Conservation (phyloP, 2,113 vertebrate genomes). For the Phylloscopus whistleri region DNA sequence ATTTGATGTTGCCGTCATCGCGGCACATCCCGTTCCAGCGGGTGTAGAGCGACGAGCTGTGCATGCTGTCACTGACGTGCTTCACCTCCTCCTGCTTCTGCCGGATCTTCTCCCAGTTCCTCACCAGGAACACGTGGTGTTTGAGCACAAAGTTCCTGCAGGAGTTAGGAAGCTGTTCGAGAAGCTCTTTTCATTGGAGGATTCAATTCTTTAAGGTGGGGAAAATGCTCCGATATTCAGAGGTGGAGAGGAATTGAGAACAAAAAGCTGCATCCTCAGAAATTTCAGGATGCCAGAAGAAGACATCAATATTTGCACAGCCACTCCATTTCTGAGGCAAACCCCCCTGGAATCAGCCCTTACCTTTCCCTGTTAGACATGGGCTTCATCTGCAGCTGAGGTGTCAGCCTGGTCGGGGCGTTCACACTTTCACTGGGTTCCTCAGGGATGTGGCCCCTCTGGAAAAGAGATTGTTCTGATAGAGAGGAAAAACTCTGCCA, state of each 20-base stretch:
- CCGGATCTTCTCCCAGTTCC: constrained; percentile 96
- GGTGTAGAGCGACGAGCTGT: constrained; percentile 80
- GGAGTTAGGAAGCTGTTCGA: not conserved
- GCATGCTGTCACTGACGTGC: constrained; percentile 76
- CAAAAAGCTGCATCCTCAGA: not conserved
- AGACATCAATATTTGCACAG: too few species aligned
- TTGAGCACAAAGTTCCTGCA: constrained; percentile 96
- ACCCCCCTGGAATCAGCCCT: not conserved
- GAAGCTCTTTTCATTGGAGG: not conserved
- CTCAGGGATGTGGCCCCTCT: constrained; percentile 80
- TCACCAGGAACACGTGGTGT: constrained; percentile 91
- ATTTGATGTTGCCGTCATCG: constrained; percentile 97
- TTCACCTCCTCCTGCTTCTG: constrained; percentile 94
- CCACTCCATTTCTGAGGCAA: not conserved
- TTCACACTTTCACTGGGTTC: constrained; percentile 83
- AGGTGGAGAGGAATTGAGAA: not conserved
- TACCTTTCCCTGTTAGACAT: constrained; percentile 99
- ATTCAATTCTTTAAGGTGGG: accelerated
- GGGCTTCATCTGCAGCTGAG: constrained; percentile 95
- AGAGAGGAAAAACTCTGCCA: not conserved
- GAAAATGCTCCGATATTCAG: not conserved
- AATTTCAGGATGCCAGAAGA: not conserved
- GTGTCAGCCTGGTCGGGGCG: constrained; percentile 78
- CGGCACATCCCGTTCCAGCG: constrained; percentile 94
- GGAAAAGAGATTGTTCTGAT: constrained; percentile 40